Base-by-base conservation (phyloP, 2,888 invertebrate genomes). In the Eupithecia exiguata region DNA sequence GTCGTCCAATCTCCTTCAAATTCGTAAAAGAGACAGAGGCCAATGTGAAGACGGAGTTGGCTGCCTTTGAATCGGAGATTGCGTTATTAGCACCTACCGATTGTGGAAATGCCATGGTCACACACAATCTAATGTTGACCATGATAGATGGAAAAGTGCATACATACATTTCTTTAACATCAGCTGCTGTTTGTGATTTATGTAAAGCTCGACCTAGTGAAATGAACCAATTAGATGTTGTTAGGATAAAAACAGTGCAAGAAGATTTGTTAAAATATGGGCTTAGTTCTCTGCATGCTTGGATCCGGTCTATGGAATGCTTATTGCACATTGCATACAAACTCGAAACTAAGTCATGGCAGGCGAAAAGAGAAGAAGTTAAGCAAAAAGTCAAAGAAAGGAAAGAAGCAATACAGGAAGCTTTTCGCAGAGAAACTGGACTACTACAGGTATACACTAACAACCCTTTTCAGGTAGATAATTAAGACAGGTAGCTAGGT, bases 1-100 rank as follows among this genome's bases (percentile, higher is more conserved):
- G 69, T 69, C 71, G 72, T 35, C 74, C 71, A 21, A 68, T 71
- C 49, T 71, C 62, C 49, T 75, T 75, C 46, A 75, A 71, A 21
- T 74, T 74, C 65, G 53, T 71, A 66, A 71, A 71, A 65, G 71
- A 71, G 53, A 71, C 66, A 65, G 71, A 71, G 25, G 71, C 66
- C 3, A 71, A 71, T 21, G 38, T 71, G 53, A 53, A 53, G 21
- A 53, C 21, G 53, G 53, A 53, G n/a, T n/a, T 53, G 53, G 53
- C 68, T 61, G 58, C 36, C 58, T 67, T 72, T 72, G 71, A 72
- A 66, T 21, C 49, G 53, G 66, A 71, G 21, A 72, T 72, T 30
- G 16, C 71, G 16, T 16, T 43, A 30, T 30, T 72, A 21, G 67
- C 58, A 58, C 40, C 71, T 40, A 72, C 71, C 36, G 30, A 46